Evolutionary conservation across 1,140 invertebrate genomes (phyloP), one percentile per base, ranked within the genome.

Genomic region (Drosophila serrata): DNA sequence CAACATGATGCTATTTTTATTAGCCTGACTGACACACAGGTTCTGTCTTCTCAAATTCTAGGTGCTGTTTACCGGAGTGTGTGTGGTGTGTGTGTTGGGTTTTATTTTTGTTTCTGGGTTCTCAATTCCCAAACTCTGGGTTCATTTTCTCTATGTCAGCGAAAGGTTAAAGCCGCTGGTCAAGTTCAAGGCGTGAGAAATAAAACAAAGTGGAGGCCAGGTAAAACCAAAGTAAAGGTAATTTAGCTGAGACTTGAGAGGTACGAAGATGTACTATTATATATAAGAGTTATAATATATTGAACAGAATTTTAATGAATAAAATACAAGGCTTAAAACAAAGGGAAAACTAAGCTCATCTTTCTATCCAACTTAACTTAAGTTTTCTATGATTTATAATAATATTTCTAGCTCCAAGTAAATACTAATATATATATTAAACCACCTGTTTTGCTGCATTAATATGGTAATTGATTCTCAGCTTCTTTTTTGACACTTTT

Each of bases 1-100:
- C 74, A 81, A 87, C 79, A 69, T 81, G 78, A 84, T 81, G 77
- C 81, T 85, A 85, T 85, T 81, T 84, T 80, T 81, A 85, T 76
- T 84, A 85, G 72, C 81, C 72, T 58, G 64, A 70, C 81, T 75
- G 56, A 64, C 61, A 64, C 61, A 57, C 60, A 55, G 59, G 33
- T 39, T 37, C 49, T 35, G 31, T 17, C 17, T 53, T 55, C 51
- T 37, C 31, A 19, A 19, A 9, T 53, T 24, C 31, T 15, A 8
- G 12, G 17, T 13, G 27, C n/a, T 17, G 27, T 5, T 11, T 29
- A 12, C 24, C 24, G 2, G 2, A 4, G 24, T 24, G 24, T 24
- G 24, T 24, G 24, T 24, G 45, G 24, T 24, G 45, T 8, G 24
- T 9, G 12, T 15, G 24, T 7, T 22, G 43, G 22, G 22, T 8